Base-by-base conservation (phyloP, 2,888 invertebrate species). In the Noctua fimbriata region DNA sequence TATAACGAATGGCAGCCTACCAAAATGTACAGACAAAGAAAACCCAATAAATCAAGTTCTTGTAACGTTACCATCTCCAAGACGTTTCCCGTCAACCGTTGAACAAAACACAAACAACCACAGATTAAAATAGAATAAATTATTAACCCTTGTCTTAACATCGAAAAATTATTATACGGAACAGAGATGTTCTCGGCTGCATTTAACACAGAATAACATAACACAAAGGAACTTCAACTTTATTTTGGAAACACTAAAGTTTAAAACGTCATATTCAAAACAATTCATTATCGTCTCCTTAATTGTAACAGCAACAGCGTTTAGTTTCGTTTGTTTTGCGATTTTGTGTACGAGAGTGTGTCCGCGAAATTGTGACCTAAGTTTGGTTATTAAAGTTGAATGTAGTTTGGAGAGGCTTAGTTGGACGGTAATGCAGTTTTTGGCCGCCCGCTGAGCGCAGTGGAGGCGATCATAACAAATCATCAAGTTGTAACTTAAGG, bases 391-490 rank as follows among this genome's bases (percentile, higher is more conserved):
- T 93, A 95, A 91, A 92, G 94, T 93, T 90, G 82, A 86, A 88
- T 93, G 92, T 93, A 52, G 89, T 87, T 90, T 92, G 90, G 36
- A 82, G 28, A 75, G 69, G 76, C 87, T 69, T 75, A 71, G 70
- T 82, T 88, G 83, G 86, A 90, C 90, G 91, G 92, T 92, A 93
- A 94, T 94, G 95, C 95, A 94, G 93, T 95, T 95, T 94, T 93
- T 90, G 93, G 93, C 93, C 95, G 92, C 96, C 96, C 93, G 95
- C 94, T 93, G 96, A 89, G 96, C 91, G 92, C 92, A 91, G 91
- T 91, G 89, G 91, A 91, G 92, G 95, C 93, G 95, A 96, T 95
- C 95, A 95, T 95, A 95, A 96, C 96, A 96, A 96, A 96, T 96
- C 96, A 95, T 93, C 92, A 91, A 90, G 92, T 92, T 92, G 91